Evolutionary conservation across 1,140 invertebrate genomes (phyloP), one percentile per base, ranked within the genome.

Genomic region (Lamellibrachia luymesi): DNA sequence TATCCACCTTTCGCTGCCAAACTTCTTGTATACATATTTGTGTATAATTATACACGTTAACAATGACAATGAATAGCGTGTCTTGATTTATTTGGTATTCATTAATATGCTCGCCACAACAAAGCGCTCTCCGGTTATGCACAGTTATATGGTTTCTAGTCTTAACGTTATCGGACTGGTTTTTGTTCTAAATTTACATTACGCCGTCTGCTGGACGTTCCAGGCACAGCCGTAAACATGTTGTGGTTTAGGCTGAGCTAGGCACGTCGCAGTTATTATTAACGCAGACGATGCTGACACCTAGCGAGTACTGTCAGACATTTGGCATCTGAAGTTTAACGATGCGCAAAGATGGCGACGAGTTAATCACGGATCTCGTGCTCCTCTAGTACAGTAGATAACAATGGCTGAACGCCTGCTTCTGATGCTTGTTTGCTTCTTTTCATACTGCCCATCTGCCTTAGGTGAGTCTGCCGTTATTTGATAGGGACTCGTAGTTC

Each of bases 401-500:
- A 80, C 64, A 80, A 80, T 80, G 64, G 64, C 64, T 80, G 64
- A 80, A 80, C 64, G 64, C 64, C 64, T 80, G 64, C 64, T 80
- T 80, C 64, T 80, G 64, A 80, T 22, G 64, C 64, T 80, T 80
- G 25, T 80, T 80, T 80, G 64, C 64, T 80, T 80, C 64, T 80
- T 80, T 80, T 80, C 64, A 80, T 80, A 80, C 64, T 80, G 17
- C 64, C 64, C 64, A 80, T 80, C 64, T 80, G 64, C 64, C 13
- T 22, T 80, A 80, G 64, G 64, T 80, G 64, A 80, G 64, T 80
- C 25, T 80, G 25, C 17, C 25, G 64, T 80, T 80, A 80, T 80
- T 80, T 80, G 64, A 80, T 80, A 80, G 17, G 25, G 64, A 17
- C 64, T 80, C 64, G 5, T 80, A 80, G 7, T 80, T 80, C 0